Conservation (phyloP, 30 jellyfish, hydroid and myxozoan genomes). For the Sanderia malayensis region DNA sequence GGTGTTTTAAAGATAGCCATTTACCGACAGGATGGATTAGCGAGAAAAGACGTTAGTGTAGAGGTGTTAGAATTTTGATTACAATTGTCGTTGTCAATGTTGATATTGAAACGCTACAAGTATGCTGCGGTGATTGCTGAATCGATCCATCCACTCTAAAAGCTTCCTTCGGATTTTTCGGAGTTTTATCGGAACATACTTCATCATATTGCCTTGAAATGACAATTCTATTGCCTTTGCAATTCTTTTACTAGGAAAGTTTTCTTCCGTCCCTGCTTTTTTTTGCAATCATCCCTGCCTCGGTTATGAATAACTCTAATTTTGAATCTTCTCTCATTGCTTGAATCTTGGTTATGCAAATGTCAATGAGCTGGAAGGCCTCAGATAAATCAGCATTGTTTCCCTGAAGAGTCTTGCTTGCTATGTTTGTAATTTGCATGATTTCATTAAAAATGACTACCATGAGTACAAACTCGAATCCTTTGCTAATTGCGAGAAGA, state of each 20-base stretch:
- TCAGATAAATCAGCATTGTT: conserved; percentile 12
- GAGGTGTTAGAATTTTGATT: too few relatives aligned
- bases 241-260: not conserved
- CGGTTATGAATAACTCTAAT: not conserved
- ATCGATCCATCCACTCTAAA: conserved; percentile 1
- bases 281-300: not conserved
- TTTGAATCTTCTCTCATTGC: not conserved
- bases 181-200: not conserved
- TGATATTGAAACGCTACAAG: too few relatives aligned
- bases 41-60: too few relatives aligned
- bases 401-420: conserved; percentile 24
- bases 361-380: conserved; percentile 22
- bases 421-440: conserved; percentile 5
- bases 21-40: too few relatives aligned
- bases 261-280: not conserved
- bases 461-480: conserved; percentile 9
- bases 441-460: conserved; percentile 6
- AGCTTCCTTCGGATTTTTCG: not conserved
- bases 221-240: too few relatives aligned
- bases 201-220: not conserved
- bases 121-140: not conserved
- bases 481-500: conserved; percentile 1
- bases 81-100: too few relatives aligned
- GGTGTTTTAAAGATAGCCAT: too few relatives aligned
- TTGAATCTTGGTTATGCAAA: not conserved